Conservation (phyloP, 2,888 invertebrate species). For the Amphipyra tragopoginis region DNA sequence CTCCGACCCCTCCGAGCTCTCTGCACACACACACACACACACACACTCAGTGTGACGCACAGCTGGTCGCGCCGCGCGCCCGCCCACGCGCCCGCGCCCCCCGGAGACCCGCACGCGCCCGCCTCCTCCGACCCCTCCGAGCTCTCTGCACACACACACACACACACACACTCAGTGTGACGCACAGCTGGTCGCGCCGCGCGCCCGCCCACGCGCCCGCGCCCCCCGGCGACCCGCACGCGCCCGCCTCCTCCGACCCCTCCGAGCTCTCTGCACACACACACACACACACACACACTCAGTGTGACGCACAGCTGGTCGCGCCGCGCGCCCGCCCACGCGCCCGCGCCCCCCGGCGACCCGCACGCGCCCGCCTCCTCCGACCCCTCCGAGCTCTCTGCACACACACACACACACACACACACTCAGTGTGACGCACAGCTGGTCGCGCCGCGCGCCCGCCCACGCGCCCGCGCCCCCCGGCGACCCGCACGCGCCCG, state of each 20-base stretch:
- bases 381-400: slow-evolving; percentile 39
- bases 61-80: slow-evolving; percentile 93
- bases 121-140: slow-evolving; percentile 39
- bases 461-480: slow-evolving; percentile 89
- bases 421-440: slow-evolving; percentile 92
- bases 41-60: slow-evolving; percentile 91
- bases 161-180: no score
- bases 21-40: slow-evolving; percentile 31
- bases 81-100: slow-evolving; percentile 89
- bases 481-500: slow-evolving; percentile 48
- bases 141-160: slow-evolving; percentile 34
- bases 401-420: slow-evolving; percentile 28
- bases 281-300: no score
- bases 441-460: slow-evolving; percentile 92
- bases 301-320: slow-evolving; percentile 93
- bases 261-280: slow-evolving; percentile 26
- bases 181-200: slow-evolving; percentile 94
- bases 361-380: slow-evolving; percentile 43
- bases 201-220: slow-evolving; percentile 91
- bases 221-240: slow-evolving; percentile 52
- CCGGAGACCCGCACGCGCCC: slow-evolving; percentile 51
- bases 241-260: slow-evolving; percentile 45
- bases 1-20: slow-evolving; percentile 37
- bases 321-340: slow-evolving; percentile 93
- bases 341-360: slow-evolving; percentile 54